These are phyloP conservation scores for Ceratitis capitata DNA, from an alignment of 1,140 invertebrate species.

Conservation along the genomic window DNA sequence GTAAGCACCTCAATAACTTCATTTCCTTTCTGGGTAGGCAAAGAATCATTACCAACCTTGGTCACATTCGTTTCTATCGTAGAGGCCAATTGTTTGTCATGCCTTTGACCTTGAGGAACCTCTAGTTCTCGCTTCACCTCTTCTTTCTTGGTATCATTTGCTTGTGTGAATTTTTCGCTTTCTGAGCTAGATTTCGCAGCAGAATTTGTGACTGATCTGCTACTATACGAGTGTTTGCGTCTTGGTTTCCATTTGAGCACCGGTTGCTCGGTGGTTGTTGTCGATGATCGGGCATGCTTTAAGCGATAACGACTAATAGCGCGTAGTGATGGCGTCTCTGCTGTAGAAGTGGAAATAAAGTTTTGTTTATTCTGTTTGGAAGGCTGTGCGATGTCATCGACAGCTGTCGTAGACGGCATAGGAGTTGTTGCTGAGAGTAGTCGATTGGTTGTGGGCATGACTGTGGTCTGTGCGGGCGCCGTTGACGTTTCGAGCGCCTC, in stretches of 20 bases:
- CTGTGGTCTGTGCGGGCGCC: conserved; percentile 50
- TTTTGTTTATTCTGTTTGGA: conserved; percentile 40
- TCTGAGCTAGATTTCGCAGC: neutral
- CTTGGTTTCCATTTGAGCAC: conserved; percentile 57
- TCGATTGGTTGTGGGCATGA: neutral
- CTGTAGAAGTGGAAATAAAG: conserved; percentile 45
- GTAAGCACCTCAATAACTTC: conserved; percentile 58
- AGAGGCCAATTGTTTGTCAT: neutral
- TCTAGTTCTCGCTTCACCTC: neutral
- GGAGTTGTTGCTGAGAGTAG: neutral
- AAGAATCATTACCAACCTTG: neutral
- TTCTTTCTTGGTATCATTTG: neutral
- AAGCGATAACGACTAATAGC: conserved; percentile 53
- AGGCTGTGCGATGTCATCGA: neutral
- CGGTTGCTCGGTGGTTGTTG: conserved; percentile 49
- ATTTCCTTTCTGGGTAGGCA: neutral
- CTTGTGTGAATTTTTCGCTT: neutral
- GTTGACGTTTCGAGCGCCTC: neutral
- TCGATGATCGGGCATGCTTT: conserved; percentile 50
- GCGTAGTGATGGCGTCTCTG: conserved; percentile 44
- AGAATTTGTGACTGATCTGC: neutral
- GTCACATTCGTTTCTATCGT: conserved; percentile 17
- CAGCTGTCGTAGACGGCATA: neutral
- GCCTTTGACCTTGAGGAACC: neutral
- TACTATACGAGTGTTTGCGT: conserved; percentile 41